These are phyloP conservation scores for Sarotherodon lohbergeri DNA, from an alignment of 2,113 vertebrate genomes.

Conservation along the genomic window DNA sequence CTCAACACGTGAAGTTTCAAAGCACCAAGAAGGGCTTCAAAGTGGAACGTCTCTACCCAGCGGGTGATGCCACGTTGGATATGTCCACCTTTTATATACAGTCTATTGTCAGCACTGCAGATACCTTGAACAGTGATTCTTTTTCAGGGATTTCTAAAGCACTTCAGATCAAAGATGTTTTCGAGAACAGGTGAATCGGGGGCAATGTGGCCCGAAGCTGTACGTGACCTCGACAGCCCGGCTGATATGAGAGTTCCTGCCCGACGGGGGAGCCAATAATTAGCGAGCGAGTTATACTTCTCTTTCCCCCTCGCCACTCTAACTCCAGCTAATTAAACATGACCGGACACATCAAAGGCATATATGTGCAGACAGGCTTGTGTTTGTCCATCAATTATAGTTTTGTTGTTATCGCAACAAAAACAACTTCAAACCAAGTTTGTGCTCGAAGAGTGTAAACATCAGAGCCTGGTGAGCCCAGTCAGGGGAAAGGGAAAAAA, in stretches of 20 bases:
- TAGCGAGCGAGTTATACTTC: constrained; percentile 1
- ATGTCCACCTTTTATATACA: neutral
- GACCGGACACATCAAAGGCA: constrained; percentile 7
- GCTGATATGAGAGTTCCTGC: constrained; percentile 22
- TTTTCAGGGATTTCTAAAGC: neutral
- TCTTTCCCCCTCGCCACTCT: neutral
- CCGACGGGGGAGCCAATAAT: constrained; percentile 21
- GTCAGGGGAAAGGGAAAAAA: neutral
- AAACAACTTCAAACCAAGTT: neutral
- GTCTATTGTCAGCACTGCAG: neutral
- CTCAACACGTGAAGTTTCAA: neutral
- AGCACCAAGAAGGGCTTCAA: neutral
- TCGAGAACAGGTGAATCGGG: neutral
- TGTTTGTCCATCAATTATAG: constrained; percentile 17
- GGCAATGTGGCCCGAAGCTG: neutral
- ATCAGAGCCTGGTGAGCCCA: neutral
- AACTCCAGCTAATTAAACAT: constrained; percentile 26
- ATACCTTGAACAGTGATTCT: neutral
- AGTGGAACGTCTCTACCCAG: neutral
- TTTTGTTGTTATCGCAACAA: neutral
- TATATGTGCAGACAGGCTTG: neutral
- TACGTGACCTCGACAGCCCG: constrained; percentile 7
- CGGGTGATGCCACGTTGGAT: neutral
- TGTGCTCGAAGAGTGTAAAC: neutral
- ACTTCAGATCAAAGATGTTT: neutral